Percentiles rank a stretch among this genome's conserved stretches.
These are phyloP conservation scores for Acanthisitta chloris DNA, from an alignment of 2,113 vertebrate species.

Conservation along the genomic window DNA sequence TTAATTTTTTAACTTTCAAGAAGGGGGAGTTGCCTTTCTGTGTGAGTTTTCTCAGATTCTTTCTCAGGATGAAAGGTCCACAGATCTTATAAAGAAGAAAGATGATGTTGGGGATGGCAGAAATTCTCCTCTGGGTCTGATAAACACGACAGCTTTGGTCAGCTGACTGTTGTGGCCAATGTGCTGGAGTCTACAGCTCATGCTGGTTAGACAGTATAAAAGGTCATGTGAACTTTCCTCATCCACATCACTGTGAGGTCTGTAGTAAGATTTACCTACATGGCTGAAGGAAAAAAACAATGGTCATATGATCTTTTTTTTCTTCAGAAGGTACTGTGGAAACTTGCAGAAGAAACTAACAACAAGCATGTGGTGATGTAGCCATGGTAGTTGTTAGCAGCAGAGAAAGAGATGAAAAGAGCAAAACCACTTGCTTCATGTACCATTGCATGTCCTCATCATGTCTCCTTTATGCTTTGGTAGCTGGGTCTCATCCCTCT, in stretches of 20 bases:
- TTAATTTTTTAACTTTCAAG: neutral
- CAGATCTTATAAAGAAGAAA: neutral
- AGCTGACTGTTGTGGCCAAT: neutral
- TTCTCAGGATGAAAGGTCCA: neutral
- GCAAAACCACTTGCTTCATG: neutral
- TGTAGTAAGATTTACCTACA: rapidly evolving
- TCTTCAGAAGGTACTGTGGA: neutral
- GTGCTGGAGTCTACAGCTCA: neutral
- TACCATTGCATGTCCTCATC: neutral
- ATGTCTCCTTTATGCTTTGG: neutral
- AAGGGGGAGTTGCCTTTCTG: neutral
- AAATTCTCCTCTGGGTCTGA: neutral
- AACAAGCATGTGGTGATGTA: neutral
- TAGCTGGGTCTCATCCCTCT: neutral
- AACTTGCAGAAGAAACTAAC: neutral
- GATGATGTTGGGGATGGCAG: rapidly evolving
- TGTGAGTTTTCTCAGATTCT: neutral
- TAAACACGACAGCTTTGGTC: neutral
- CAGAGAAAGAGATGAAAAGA: neutral
- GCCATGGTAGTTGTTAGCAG: rapidly evolving
- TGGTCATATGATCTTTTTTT: rapidly evolving
- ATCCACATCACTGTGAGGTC: neutral
- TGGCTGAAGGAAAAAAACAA: neutral
- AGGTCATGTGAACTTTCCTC: neutral
- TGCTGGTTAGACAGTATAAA: neutral